phyloP scores from a whole-genome alignment of 2,797 vertebrate genomes.

The Liparis tanakae region DNA sequence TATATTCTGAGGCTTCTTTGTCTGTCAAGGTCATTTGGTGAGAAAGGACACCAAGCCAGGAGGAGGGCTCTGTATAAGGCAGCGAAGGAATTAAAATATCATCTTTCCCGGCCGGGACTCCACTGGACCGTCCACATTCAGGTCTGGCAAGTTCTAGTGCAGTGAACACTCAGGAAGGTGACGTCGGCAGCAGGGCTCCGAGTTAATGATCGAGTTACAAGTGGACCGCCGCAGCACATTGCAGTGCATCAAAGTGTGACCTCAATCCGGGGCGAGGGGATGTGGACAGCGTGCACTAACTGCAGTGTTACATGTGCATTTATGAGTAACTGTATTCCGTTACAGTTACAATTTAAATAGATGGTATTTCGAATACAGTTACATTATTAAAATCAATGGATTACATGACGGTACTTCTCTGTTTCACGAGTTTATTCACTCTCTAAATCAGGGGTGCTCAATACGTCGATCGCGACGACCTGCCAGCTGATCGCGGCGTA shows the following conservation, averaged over 20 bases:
- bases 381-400: too few relatives aligned
- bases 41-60: conserved; percentile 37
- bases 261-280: conserved; percentile 48
- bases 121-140: conserved; percentile 35
- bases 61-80: conserved; percentile 40
- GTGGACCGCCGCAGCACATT: conserved; percentile 65
- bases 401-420: too few relatives aligned
- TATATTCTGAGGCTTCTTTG: conserved; percentile 51
- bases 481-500: too few relatives aligned
- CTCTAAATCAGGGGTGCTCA: too few relatives aligned
- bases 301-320: too few relatives aligned
- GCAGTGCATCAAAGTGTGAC: conserved; percentile 68
- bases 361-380: too few relatives aligned
- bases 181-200: conserved; percentile 32
- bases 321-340: too few relatives aligned
- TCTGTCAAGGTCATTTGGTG: conserved; percentile 55
- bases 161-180: conserved; percentile 48
- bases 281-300: too few relatives aligned
- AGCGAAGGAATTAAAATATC: conserved; percentile 66
- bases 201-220: conserved; percentile 66
- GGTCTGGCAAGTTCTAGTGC: conserved; percentile 47
- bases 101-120: conserved; percentile 55
- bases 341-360: too few relatives aligned
- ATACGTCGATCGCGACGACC: too few relatives aligned
- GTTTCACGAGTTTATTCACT: too few relatives aligned